Conservation (phyloP, 53 echinoderm and acorn worm genomes). For the Henricia sp. region DNA sequence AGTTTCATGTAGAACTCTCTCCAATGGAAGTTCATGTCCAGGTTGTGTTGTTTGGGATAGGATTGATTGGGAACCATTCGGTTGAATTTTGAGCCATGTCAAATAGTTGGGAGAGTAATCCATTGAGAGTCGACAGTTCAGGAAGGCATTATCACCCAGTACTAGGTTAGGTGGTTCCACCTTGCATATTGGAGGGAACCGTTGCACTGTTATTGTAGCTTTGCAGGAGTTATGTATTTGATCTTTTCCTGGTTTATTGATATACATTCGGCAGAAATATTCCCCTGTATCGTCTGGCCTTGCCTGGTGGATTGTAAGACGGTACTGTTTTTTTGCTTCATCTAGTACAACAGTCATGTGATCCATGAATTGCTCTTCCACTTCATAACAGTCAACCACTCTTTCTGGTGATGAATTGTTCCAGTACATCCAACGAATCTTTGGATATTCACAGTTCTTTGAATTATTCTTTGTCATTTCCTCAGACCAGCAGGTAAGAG, state of each 20-base stretch:
- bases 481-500: background rate
- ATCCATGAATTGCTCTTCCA: background rate
- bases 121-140: background rate
- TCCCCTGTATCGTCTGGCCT: background rate
- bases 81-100: background rate
- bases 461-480: background rate
- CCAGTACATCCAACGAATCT: background rate
- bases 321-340: background rate
- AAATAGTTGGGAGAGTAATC: background rate
- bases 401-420: background rate
- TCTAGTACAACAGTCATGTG: background rate
- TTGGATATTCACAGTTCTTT: background rate
- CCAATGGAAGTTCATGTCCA: background rate
- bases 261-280: background rate
- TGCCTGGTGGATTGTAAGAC: background rate
- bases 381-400: background rate
- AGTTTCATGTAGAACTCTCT: background rate
- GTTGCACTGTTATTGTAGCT: background rate
- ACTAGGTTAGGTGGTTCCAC: background rate
- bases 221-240: background rate
- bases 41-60: background rate
- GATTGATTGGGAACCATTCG: background rate
- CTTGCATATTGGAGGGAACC: background rate
- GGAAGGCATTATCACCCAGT: background rate
- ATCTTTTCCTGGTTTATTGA: background rate